A percentile compares a stretch with the other conserved stretches of the same genome.
These are phyloP conservation scores for Cancer borealis DNA, from an alignment of 2,888 invertebrate genomes.

Conservation along the genomic window DNA sequence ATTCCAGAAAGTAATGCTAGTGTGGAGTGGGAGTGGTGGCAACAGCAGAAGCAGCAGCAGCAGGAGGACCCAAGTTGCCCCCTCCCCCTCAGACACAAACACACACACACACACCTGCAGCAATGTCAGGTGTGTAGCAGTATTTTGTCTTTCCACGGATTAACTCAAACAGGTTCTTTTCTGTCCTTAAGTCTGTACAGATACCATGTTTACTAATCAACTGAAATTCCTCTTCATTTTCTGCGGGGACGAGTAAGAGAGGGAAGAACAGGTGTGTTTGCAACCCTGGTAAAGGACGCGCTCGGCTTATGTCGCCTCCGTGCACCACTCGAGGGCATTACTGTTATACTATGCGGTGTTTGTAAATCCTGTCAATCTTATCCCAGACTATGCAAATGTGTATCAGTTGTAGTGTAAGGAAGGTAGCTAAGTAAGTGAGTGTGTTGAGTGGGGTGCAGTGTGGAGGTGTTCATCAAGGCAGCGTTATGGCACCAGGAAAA, in stretches of 20 bases:
- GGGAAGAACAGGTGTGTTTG: background rate
- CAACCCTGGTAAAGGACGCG: background rate
- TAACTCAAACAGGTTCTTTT: constrained; percentile 7
- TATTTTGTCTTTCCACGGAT: constrained; percentile 33
- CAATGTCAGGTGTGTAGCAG: constrained; percentile 28
- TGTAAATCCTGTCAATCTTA: background rate
- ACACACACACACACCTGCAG: background rate
- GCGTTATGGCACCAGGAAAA: background rate
- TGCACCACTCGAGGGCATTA: constrained; percentile 29
- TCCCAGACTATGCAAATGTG: constrained; percentile 45
- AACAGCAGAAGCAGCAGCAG: background rate
- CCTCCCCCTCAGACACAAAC: constrained; percentile 28
- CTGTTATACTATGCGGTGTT: background rate
- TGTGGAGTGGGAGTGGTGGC: constrained; percentile 43
- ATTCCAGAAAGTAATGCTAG: constrained; percentile 66
- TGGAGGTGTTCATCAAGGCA: background rate
- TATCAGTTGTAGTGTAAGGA: constrained; percentile 16
- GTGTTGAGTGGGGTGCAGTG: background rate
- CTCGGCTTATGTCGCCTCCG: background rate
- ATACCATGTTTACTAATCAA: background rate
- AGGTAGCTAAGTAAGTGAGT: background rate
- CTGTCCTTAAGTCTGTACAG: background rate
- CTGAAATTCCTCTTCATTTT: background rate
- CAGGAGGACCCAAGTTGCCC: background rate
- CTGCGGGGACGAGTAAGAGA: background rate